Base-by-base conservation (phyloP, 2,888 invertebrate genomes). In the Lucinisca nassula region DNA sequence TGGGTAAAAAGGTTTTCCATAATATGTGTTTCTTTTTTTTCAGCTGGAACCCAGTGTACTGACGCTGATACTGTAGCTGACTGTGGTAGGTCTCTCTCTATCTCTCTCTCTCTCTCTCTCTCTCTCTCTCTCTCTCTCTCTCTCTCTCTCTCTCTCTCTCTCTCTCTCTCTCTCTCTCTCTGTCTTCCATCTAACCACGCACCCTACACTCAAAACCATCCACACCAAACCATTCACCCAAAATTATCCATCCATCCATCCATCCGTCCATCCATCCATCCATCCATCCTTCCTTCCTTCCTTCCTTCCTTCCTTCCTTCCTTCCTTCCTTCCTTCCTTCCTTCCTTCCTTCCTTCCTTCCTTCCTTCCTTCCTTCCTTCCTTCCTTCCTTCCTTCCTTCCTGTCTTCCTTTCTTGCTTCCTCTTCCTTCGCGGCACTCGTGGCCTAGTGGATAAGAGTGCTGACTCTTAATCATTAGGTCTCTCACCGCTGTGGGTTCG, bases 291-390 rank as follows among this genome's bases (percentile, higher is more conserved):
- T 61, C 61, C n/a, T 12, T 61, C 61, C 61, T n/a, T n/a, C 12
- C 61, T 61, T 61, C 61, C 61, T n/a, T 61, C 61, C n/a, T n/a
- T 61, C 61, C n/a, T n/a, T n/a, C 61, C 61, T n/a, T 61, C 61
- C n/a, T n/a, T 61, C 61, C n/a, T n/a, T n/a, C 61, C 45, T 45
- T 45, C 17, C 45, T 17, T 17, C 17, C 61, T n/a, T n/a, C 61
- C 61, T 61, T n/a, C n/a, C 61, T 61, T n/a, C 61, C 61, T n/a
- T 30, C 61, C n/a, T 61, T 61, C n/a, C 61, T 61, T n/a, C 8
- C 61, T n/a, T n/a, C n/a, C 61, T 61, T n/a, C n/a, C n/a, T n/a
- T n/a, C 61, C 12, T n/a, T 61, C 21, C 30, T 10, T 30, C 21
- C 61, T n/a, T n/a, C 61, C 61, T 61, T n/a, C n/a, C 61, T 61